These are phyloP conservation scores for Orcinus orca DNA, from an alignment of 2,113 vertebrate genomes.

Conservation along the genomic window DNA sequence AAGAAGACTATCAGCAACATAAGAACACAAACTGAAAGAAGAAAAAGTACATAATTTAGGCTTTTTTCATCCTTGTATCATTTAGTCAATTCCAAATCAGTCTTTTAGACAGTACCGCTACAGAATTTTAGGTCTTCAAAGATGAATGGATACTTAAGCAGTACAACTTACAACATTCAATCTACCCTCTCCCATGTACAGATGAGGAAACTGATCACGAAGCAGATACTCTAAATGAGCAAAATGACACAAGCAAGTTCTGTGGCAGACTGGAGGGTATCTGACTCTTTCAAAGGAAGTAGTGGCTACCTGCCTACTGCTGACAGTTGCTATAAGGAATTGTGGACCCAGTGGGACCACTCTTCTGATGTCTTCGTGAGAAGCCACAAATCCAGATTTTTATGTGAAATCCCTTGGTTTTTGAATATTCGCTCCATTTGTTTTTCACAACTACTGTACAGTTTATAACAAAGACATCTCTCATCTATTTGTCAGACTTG, in stretches of 20 bases:
- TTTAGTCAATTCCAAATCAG: background rate
- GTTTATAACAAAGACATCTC: background rate
- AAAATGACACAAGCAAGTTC: background rate
- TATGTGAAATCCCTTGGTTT: background rate
- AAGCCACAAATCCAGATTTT: background rate
- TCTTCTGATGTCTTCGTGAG: background rate
- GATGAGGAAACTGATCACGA: background rate
- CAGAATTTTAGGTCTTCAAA: background rate
- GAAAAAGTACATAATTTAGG: background rate
- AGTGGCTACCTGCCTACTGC: background rate
- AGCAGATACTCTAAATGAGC: background rate
- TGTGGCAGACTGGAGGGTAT: background rate
- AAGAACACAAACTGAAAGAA: background rate
- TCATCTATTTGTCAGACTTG: background rate
- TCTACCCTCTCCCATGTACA: background rate
- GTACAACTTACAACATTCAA: background rate
- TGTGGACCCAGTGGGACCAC: no score
- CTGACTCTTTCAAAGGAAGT: background rate
- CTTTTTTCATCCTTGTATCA: background rate
- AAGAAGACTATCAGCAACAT: background rate
- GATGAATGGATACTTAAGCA: background rate
- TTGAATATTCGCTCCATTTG: background rate
- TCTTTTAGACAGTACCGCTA: background rate
- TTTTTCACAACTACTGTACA: background rate
- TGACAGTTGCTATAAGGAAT: background rate